Conservation (phyloP, 92 coral and sea anemone genomes). For the Anthopleura xanthogrammica region DNA sequence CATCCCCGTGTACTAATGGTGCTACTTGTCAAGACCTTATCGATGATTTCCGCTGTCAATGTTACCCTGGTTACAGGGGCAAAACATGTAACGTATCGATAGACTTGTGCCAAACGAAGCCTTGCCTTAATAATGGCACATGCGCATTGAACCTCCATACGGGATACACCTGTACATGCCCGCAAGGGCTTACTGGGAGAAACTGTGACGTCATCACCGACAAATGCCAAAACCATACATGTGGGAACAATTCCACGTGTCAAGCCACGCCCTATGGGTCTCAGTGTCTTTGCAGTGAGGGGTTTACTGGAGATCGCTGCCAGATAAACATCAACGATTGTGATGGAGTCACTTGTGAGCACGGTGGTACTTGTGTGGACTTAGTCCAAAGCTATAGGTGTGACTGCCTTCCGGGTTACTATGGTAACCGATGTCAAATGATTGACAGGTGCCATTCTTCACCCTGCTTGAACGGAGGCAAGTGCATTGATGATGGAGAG, state of each 20-base stretch:
- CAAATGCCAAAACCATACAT: conserved; percentile 1
- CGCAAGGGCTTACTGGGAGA: conserved; percentile 43
- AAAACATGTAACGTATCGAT: conserved; percentile 47
- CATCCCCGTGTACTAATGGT: conserved; percentile 51
- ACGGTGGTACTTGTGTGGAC: conserved; percentile 62
- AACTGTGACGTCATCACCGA: conserved; percentile 40
- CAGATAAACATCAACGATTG: conserved; percentile 41
- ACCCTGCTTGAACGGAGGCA: conserved; percentile 69
- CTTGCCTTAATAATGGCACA: conserved; percentile 46
- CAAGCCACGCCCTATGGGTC: conserved; percentile 27
- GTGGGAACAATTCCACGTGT: conserved; percentile 49
- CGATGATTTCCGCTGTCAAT: conserved; percentile 45
- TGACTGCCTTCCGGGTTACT: conserved; percentile 63
- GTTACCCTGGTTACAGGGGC: conserved; percentile 60
- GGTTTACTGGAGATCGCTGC: conserved; percentile 47
- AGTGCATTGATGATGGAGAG: conserved; percentile 64
- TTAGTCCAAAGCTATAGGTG: conserved; percentile 46
- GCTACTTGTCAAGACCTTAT: conserved; percentile 48
- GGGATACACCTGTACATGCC: conserved; percentile 46
- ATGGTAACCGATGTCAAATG: conserved; percentile 60
- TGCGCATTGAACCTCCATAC: conserved; percentile 28
- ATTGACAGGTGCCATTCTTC: conserved; percentile 71
- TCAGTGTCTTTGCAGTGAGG: conserved; percentile 44
- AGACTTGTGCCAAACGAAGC: conserved; percentile 39
- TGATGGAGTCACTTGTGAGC: conserved; percentile 38